These are phyloP conservation scores for Phorcus lineatus DNA, from an alignment of 2,888 invertebrate genomes.

Conservation along the genomic window DNA sequence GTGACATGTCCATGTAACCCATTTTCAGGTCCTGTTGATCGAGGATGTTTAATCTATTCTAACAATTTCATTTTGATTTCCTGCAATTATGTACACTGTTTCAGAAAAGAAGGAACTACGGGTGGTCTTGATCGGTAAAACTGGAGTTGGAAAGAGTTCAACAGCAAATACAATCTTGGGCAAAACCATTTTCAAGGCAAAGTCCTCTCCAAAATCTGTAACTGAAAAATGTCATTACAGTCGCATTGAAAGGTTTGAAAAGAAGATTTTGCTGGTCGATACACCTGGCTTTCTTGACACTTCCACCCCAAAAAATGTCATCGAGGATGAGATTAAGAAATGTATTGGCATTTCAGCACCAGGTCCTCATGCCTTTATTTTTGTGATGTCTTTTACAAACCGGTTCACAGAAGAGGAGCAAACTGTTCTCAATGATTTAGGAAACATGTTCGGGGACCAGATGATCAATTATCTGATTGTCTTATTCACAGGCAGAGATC, in stretches of 20 bases:
- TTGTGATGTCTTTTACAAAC: neutral
- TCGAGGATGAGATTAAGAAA: neutral
- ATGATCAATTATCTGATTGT: neutral
- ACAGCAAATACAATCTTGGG: slow-evolving; percentile 35
- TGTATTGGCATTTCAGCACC: neutral
- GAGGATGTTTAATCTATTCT: no score
- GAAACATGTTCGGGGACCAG: neutral
- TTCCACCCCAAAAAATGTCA: slow-evolving; percentile 24
- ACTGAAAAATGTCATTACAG: slow-evolving; percentile 29
- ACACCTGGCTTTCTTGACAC: slow-evolving; percentile 41
- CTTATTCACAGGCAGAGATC: neutral
- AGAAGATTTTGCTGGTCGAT: slow-evolving; percentile 30
- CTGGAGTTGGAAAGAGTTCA: slow-evolving; percentile 36
- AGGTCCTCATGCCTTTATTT: neutral
- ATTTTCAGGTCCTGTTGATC: no score
- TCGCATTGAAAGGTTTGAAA: slow-evolving; percentile 16
- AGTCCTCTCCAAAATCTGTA: slow-evolving; percentile 22
- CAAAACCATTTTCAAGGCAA: slow-evolving; percentile 21
- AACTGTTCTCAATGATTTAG: neutral
- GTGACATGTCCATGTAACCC: no score
- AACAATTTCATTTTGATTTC: no score
- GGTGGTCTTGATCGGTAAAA: slow-evolving; percentile 35
- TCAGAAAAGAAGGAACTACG: slow-evolving; percentile 22
- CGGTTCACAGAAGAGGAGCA: neutral
- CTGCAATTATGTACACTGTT: no score